Evolutionary conservation across 2,888 invertebrate species (phyloP), one percentile per base, ranked within the genome.

Genomic region (Campaea margaritaria): DNA sequence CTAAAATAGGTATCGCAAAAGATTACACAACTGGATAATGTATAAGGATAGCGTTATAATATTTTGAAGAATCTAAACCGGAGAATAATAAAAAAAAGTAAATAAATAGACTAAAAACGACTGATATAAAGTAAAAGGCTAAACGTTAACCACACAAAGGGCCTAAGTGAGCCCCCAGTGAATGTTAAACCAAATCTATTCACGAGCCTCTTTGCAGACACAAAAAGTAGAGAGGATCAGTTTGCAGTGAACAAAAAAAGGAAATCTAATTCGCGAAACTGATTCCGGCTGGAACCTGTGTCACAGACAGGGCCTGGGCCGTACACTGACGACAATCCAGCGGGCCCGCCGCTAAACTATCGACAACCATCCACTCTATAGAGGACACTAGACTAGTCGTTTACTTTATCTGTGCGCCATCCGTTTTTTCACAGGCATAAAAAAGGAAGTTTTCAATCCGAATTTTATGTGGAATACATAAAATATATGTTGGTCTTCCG

Each of bases 261-360:
- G 68, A 67, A 80, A 78, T 74, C 69, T 73, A 76, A 78, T 76
- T 70, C 73, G 68, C 66, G 67, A 70, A 74, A 70, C 72, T 73
- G 74, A 75, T 64, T 73, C 56, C 39, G n/a, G 21, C 36, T 3
- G 50, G 55, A 49, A 60, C 72, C 66, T 67, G 64, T 75, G 79
- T 79, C 79, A 74, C 70, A 50, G 72, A 55, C 81, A 80, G 74
- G 21, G 56, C 60, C 54, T 49, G 60, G n/a, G n/a, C n/a, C 21
- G 21, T 21, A 21, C 56, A 66, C 65, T 51, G 72, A 68, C 67
- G 71, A 64, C 65, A 57, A 70, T 74, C 64, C 64, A 62, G 64
- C 65, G 64, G 5, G 48, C 63, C 53, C 49, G 60, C 69, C 64
- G 67, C 65, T 44, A 39, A 47, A 50, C 52, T 62, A 51, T 47